A percentile compares a stretch with the other conserved stretches of the same genome.
Conservation (phyloP, 2,888 invertebrate genomes). For the Drosophila lacicola region DNA sequence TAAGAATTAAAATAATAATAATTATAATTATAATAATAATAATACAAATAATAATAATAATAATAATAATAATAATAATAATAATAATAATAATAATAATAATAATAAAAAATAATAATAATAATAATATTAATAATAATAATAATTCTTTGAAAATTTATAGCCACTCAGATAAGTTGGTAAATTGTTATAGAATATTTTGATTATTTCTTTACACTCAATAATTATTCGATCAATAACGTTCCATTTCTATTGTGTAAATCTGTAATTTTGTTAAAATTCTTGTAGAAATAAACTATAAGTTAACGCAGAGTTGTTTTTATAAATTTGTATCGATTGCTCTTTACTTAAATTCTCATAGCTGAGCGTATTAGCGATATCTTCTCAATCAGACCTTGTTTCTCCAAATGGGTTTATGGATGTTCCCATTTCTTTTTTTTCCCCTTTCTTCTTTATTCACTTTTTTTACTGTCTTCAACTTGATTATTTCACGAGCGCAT, state of each 20-base stretch:
- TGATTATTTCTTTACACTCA: too few relatives aligned
- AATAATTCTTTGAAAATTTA: too few relatives aligned
- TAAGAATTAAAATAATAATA: too few relatives aligned
- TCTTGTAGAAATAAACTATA: too few relatives aligned
- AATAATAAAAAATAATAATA: too few relatives aligned
- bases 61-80: background rate
- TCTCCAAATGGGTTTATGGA: constrained; percentile 1
- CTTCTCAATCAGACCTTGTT: background rate
- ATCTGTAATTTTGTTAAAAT: too few relatives aligned
- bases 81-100: too few relatives aligned
- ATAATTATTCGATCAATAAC: too few relatives aligned
- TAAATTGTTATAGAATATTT: too few relatives aligned
- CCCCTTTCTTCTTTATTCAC: background rate
- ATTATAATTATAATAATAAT: too few relatives aligned
- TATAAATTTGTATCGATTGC: background rate
- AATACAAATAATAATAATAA: background rate
- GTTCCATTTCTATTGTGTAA: too few relatives aligned
- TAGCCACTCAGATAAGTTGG: too few relatives aligned
- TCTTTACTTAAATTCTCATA: background rate
- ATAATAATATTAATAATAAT: background rate
- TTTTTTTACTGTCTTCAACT: background rate
- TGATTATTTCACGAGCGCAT: constrained; percentile 25
- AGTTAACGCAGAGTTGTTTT: background rate
- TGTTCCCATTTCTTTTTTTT: background rate
- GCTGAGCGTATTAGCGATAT: background rate